Evolutionary conservation across 2,888 invertebrate genomes (phyloP).

Genomic region (Entomobrya multifasciata): DNA sequence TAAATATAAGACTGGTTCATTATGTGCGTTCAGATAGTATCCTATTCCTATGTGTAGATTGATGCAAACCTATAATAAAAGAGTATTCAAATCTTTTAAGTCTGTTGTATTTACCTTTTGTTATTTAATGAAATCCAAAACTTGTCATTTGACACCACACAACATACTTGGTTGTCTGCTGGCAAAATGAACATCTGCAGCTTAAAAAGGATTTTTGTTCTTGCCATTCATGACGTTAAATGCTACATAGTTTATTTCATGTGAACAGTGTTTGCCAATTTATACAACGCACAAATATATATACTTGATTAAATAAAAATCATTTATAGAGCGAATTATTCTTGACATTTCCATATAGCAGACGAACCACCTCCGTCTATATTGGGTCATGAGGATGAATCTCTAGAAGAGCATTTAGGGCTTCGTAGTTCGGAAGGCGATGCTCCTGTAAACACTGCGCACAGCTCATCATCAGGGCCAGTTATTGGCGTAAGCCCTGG

Average conservation of each 20-base stretch:
- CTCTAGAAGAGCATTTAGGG: slow-evolving; percentile 72
- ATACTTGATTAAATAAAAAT: not conserved
- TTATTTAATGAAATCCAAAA: slow-evolving; percentile 16
- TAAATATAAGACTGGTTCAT: too few species aligned
- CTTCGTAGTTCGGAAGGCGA: slow-evolving; percentile 50
- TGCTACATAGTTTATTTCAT: not conserved
- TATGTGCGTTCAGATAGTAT: too few species aligned
- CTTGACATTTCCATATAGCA: not conserved
- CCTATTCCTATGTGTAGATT: too few species aligned
- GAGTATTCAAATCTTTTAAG: not conserved
- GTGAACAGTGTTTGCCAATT: slow-evolving; percentile 2
- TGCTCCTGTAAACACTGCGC: slow-evolving; percentile 50
- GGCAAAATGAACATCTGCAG: slow-evolving; percentile 49
- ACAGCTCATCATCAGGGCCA: slow-evolving; percentile 45
- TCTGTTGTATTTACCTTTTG: not conserved
- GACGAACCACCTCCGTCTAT: slow-evolving; percentile 42
- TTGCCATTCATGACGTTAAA: not conserved
- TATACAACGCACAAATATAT: not conserved
- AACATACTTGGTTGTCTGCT: not conserved
- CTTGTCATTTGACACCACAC: slow-evolving; percentile 37
- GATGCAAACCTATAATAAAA: too few species aligned
- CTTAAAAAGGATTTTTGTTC: slow-evolving; percentile 40
- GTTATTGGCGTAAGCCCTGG: not conserved
- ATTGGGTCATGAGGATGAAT: slow-evolving; percentile 60
- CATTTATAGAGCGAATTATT: not conserved